A percentile compares a stretch with the other conserved stretches of the same genome.
These are phyloP conservation scores for Etheostoma spectabile DNA, from an alignment of 2,113 vertebrate genomes.

Conservation along the genomic window DNA sequence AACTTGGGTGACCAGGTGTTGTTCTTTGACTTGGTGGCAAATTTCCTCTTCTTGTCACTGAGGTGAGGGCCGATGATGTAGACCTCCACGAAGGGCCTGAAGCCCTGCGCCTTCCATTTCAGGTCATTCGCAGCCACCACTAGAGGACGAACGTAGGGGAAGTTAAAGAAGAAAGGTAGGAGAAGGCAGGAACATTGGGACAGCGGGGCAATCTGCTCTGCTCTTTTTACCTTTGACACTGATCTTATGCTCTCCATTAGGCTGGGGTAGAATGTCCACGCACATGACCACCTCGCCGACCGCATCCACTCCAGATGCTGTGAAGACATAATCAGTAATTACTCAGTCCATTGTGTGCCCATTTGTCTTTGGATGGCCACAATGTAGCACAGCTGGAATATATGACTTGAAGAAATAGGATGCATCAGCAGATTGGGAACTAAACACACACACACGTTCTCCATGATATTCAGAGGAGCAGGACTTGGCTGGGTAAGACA, in stretches of 20 bases:
- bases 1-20: slow-evolving; percentile 98
- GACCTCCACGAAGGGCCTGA: slow-evolving; percentile 97
- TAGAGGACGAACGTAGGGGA: slow-evolving; percentile 23
- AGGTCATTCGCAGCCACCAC: slow-evolving; percentile 83
- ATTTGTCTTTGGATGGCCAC: neutral
- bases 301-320: slow-evolving; percentile 94
- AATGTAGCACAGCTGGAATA: slow-evolving; percentile 24
- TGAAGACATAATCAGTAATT: slow-evolving; percentile 21
- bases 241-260: slow-evolving; percentile 93
- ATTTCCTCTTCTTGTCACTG: slow-evolving; percentile 98
- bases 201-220: neutral
- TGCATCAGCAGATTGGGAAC: slow-evolving; percentile 49
- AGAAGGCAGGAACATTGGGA: neutral
- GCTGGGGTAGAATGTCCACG: slow-evolving; percentile 93
- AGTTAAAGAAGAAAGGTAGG: neutral
- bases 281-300: slow-evolving; percentile 94
- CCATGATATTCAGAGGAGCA: slow-evolving; percentile 40
- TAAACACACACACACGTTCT: slow-evolving; percentile 4
- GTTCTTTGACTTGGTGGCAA: slow-evolving; percentile 98
- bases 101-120: slow-evolving; percentile 97
- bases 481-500: slow-evolving; percentile 11
- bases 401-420: too few relatives aligned
- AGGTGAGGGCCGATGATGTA: slow-evolving; percentile 97
- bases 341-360: too few relatives aligned
- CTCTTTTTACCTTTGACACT: slow-evolving; percentile 91